Conservation (phyloP, 1,140 invertebrate genomes). For the Episyrphus balteatus region DNA sequence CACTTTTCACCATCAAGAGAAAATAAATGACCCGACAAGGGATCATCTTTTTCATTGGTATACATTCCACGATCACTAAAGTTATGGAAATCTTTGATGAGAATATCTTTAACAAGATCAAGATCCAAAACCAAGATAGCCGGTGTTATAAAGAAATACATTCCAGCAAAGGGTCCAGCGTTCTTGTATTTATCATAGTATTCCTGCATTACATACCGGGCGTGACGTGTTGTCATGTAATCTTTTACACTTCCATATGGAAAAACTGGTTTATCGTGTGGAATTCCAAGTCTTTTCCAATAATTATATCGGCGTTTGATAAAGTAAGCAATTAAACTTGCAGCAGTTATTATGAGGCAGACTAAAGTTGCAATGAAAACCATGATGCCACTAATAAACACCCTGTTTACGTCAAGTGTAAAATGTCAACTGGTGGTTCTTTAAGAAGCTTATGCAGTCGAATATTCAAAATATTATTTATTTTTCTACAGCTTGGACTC, state of each 20-base stretch:
- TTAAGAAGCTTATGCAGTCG: no score
- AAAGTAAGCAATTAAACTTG: no score
- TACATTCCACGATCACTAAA: slow-evolving; percentile 40
- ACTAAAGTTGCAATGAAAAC: no score
- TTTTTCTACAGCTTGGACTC: no score
- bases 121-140: slow-evolving; percentile 35
- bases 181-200: slow-evolving; percentile 29
- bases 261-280: slow-evolving; percentile 26
- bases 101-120: slow-evolving; percentile 46
- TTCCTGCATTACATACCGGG: slow-evolving; percentile 12
- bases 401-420: no score
- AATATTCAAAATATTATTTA: no score
- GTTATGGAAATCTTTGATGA: slow-evolving; percentile 45
- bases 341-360: no score
- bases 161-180: slow-evolving; percentile 14
- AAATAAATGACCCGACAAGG: slow-evolving; percentile 38
- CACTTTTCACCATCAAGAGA: slow-evolving; percentile 38
- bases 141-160: slow-evolving; percentile 13
- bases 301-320: slow-evolving; percentile 14
- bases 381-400: no score
- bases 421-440: no score
- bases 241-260: slow-evolving; percentile 26
- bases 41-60: slow-evolving; percentile 38
- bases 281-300: slow-evolving; percentile 36
- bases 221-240: slow-evolving; percentile 9